A percentile compares a stretch with the other conserved stretches of the same genome.
Evolutionary conservation across 2,113 vertebrate genomes (phyloP).

Genomic region (Peromyscus polionotus): DNA sequence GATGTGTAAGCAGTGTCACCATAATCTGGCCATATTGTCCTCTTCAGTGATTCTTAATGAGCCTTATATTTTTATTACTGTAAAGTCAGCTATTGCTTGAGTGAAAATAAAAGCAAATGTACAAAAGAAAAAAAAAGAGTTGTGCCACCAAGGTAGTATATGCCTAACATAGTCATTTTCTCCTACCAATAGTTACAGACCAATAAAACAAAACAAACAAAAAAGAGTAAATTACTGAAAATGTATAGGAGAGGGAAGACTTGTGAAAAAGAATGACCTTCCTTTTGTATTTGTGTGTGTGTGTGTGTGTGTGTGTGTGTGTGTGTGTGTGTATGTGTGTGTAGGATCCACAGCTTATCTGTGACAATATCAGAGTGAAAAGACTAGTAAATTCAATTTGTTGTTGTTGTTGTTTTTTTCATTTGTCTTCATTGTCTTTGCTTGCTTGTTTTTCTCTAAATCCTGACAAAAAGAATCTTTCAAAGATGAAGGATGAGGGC

Average conservation of each 20-base stretch:
- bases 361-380: not conserved
- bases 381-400: too few relatives aligned
- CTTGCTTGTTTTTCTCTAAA: not conserved
- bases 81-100: not conserved
- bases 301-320: not conserved
- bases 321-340: not conserved
- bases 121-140: slow-evolving; percentile 29
- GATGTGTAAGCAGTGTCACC: not conserved
- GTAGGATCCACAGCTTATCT: not conserved
- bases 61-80: not conserved
- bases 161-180: not conserved
- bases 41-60: not conserved
- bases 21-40: not conserved
- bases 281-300: not conserved
- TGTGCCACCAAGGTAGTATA: not conserved
- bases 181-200: not conserved
- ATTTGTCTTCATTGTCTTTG: not conserved
- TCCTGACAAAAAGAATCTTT: not conserved
- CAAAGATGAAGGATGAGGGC: not conserved
- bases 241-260: not conserved
- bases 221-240: not conserved
- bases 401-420: not conserved
- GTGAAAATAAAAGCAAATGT: slow-evolving; percentile 36
- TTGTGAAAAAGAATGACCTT: not conserved
- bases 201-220: not conserved